Percentiles rank a stretch among this genome's conserved stretches.
Evolutionary conservation across 1,140 invertebrate genomes (phyloP).

Genomic region (Cataglyphis hispanica): DNA sequence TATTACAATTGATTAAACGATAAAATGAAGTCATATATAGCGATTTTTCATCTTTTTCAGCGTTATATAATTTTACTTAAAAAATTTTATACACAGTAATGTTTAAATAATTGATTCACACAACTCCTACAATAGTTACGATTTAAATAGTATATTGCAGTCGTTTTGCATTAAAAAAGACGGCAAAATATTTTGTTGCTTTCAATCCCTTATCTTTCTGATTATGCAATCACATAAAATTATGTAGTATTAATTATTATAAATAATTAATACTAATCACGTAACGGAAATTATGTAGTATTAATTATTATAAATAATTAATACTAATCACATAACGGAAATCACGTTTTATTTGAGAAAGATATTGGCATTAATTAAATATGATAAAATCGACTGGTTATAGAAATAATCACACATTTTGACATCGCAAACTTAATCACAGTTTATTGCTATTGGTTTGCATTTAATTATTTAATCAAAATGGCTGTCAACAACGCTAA

Average conservation of each 20-base stretch:
- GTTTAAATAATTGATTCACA: background rate
- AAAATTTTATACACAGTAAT: background rate
- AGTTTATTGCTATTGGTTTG: too few species aligned
- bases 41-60: background rate
- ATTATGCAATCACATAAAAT: too few species aligned
- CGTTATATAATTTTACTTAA: background rate
- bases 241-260: background rate
- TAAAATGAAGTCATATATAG: background rate
- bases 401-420: too few species aligned
- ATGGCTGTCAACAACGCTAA: too few species aligned
- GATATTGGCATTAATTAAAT: background rate
- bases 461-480: too few species aligned
- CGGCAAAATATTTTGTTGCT: too few species aligned
- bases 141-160: background rate
- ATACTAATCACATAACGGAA: too few species aligned
- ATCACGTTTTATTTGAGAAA: background rate
- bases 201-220: too few species aligned
- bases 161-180: background rate
- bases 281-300: too few species aligned
- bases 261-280: too few species aligned
- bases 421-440: too few species aligned
- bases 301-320: too few species aligned
- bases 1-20: constrained; percentile 27
- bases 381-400: background rate
- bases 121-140: background rate